These are phyloP conservation scores for Crambe crambe DNA, from an alignment of 37 sponge, comb jelly and placozoan species.

Conservation along the genomic window DNA sequence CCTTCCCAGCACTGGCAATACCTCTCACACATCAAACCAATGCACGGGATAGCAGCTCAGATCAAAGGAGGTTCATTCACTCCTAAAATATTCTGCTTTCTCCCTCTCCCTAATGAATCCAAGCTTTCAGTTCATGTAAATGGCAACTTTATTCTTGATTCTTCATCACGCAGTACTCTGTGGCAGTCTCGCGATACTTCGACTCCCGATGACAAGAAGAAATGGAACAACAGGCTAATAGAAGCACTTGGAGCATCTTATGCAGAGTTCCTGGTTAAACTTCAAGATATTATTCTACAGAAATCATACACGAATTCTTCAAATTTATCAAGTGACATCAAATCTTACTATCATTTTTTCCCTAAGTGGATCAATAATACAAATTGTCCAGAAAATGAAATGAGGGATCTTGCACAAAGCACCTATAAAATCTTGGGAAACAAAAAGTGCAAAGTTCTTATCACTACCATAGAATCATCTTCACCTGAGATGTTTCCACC, in stretches of 20 bases:
- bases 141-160: too few species aligned
- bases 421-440: background rate
- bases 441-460: conserved; percentile 6
- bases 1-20: background rate
- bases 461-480: background rate
- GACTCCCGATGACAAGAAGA: conserved; percentile 13
- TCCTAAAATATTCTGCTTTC: conserved; percentile 51
- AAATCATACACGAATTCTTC: background rate
- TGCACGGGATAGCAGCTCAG: too few species aligned
- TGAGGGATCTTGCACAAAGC: background rate
- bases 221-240: conserved; percentile 65
- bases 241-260: too few species aligned
- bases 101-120: too few species aligned
- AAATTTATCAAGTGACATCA: background rate
- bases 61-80: too few species aligned
- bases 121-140: too few species aligned
- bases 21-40: conserved; percentile 5
- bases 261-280: conserved; percentile 36
- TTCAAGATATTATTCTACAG: background rate
- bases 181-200: too few species aligned
- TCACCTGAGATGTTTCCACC: background rate
- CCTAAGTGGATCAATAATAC: background rate
- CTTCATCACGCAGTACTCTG: too few species aligned
- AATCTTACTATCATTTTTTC: conserved; percentile 2
- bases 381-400: background rate